Evolutionary conservation across 2,888 invertebrate genomes (phyloP).

Genomic region (Caenorhabditis angaria): DNA sequence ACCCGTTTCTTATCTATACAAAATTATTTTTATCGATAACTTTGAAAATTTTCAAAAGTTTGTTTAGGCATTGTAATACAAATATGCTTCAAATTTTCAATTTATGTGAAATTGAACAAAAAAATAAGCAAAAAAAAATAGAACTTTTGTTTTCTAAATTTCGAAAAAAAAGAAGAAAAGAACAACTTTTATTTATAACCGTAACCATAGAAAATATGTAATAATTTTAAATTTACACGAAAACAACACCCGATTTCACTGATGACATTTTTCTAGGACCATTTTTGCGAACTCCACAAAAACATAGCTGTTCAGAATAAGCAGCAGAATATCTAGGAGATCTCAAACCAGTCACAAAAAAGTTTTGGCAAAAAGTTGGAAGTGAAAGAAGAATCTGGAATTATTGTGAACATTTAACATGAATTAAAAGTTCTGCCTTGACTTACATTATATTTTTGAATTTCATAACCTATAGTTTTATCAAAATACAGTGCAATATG

Average conservation of each 20-base stretch:
- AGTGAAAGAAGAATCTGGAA: slow-evolving; percentile 41
- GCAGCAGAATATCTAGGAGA: slow-evolving; percentile 39
- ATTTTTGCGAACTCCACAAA: too few species aligned
- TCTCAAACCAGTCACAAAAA: slow-evolving; percentile 34
- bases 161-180: too few species aligned
- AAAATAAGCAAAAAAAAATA: too few species aligned
- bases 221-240: slow-evolving; percentile 10
- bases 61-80: too few species aligned
- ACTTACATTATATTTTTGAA: slow-evolving; percentile 45
- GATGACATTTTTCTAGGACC: slow-evolving; percentile 12
- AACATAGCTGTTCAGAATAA: slow-evolving; percentile 32
- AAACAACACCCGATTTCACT: slow-evolving; percentile 27
- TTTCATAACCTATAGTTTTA: slow-evolving; percentile 34
- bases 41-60: neutral
- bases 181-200: too few species aligned
- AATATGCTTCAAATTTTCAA: neutral
- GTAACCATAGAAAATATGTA: slow-evolving; percentile 2
- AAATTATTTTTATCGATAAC: neutral
- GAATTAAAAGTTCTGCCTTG: neutral
- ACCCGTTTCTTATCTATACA: neutral
- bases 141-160: too few species aligned
- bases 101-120: neutral
- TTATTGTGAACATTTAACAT: neutral
- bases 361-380: slow-evolving; percentile 47
- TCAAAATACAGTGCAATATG: slow-evolving; percentile 35